A percentile compares a stretch with the other conserved stretches of the same genome.
Evolutionary conservation across 2,797 vertebrate species (phyloP).

Genomic region (Anniella stebbinsi): DNA sequence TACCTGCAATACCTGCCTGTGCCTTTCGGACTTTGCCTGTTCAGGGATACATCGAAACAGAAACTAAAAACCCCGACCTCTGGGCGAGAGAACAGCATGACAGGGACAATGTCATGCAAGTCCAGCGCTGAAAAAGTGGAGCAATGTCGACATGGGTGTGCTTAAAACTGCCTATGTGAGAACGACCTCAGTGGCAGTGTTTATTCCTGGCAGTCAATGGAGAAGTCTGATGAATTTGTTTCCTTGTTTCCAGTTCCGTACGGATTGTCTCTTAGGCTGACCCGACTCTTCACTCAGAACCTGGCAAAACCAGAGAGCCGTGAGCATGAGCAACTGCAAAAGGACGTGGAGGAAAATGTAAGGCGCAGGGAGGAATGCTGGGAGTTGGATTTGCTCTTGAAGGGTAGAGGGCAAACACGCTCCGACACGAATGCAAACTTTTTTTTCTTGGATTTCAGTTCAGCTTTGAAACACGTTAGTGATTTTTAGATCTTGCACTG

Average conservation of each 20-base stretch:
- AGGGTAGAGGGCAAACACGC: not conserved
- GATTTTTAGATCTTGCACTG: too few relatives aligned
- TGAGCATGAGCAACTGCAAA: constrained; percentile 88
- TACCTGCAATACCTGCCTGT: too few relatives aligned
- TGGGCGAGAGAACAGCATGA: too few relatives aligned
- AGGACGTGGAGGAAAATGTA: constrained; percentile 92
- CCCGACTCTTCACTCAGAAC: constrained; percentile 88
- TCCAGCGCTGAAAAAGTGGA: too few relatives aligned
- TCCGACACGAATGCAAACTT: not conserved
- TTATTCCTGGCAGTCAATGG: not conserved
- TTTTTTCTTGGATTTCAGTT: not conserved
- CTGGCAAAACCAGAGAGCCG: constrained; percentile 83
- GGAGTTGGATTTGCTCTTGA: accelerated
- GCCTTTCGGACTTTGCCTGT: too few relatives aligned
- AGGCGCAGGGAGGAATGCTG: constrained; percentile 49
- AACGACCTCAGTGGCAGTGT: not conserved
- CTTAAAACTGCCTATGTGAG: too few relatives aligned
- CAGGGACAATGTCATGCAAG: too few relatives aligned
- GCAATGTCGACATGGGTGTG: too few relatives aligned
- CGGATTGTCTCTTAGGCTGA: constrained; percentile 90
- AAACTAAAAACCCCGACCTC: too few relatives aligned
- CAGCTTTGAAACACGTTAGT: too few relatives aligned
- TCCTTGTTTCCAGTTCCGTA: constrained; percentile 79
- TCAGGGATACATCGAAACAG: too few relatives aligned
- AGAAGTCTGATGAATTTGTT: not conserved